These are phyloP conservation scores for Aix galericulata DNA, from an alignment of 2,113 vertebrate species.

Conservation along the genomic window DNA sequence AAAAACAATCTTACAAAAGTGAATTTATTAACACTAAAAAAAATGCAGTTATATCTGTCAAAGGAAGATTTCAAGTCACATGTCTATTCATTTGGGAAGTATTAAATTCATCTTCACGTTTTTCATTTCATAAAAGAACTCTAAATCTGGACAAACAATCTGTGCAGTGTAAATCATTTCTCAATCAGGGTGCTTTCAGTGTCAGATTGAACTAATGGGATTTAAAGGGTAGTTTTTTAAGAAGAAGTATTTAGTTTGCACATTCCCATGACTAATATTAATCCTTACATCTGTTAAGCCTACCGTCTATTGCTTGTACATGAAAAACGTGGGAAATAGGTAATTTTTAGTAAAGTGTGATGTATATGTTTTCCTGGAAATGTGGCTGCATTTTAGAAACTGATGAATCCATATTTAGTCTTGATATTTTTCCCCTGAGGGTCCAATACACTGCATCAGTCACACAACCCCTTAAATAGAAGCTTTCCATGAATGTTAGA, in stretches of 20 bases:
- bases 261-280: constrained; percentile 44
- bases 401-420: constrained; percentile 50
- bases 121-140: constrained; percentile 53
- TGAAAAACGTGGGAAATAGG: neutral
- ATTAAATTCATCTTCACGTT: constrained; percentile 58
- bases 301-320: neutral
- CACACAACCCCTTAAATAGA: constrained; percentile 13
- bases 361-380: constrained; percentile 10
- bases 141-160: constrained; percentile 61
- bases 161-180: constrained; percentile 54
- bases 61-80: constrained; percentile 40
- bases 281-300: constrained; percentile 51
- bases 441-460: constrained; percentile 12
- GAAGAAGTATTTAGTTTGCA: constrained; percentile 47
- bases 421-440: constrained; percentile 36
- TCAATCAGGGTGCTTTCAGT: constrained; percentile 25
- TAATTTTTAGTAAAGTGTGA: constrained; percentile 27
- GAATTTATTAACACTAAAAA: constrained; percentile 69
- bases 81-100: constrained; percentile 60
- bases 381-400: constrained; percentile 47
- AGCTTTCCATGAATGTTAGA: constrained; percentile 23
- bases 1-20: constrained; percentile 5
- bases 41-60: constrained; percentile 63
- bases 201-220: constrained; percentile 61
- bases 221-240: constrained; percentile 60